A percentile compares a stretch with the other conserved stretches of the same genome.
Conservation (phyloP, 2,797 vertebrate genomes). For the Sylvilagus floridanus region DNA sequence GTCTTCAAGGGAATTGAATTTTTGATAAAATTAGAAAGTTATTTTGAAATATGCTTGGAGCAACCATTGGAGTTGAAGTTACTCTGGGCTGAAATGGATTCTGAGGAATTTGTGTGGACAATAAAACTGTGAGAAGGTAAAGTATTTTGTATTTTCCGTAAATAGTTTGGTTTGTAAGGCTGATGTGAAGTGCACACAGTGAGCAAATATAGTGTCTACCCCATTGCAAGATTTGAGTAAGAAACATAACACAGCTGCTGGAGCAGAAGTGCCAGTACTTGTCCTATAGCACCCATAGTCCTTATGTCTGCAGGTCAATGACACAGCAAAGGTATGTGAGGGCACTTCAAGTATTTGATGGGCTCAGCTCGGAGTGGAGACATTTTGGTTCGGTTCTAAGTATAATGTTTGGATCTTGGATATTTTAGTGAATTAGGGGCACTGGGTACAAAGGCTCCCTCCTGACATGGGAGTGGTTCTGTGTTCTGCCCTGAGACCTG, state of each 20-base stretch:
- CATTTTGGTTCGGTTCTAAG: no score
- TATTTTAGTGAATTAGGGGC: not conserved
- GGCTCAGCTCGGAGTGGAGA: not conserved
- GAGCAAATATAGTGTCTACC: not conserved
- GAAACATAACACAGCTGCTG: not conserved
- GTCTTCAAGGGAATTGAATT: constrained; percentile 90
- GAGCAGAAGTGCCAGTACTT: not conserved
- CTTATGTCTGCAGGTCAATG: not conserved
- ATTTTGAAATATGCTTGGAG: constrained; percentile 93
- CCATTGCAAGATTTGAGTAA: not conserved
- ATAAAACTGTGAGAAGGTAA: constrained; percentile 92
- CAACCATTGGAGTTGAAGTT: constrained; percentile 92
- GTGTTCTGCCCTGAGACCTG: not conserved
- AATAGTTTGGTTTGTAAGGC: not conserved
- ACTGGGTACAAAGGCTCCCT: not conserved
- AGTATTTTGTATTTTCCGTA: not conserved
- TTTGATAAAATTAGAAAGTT: constrained; percentile 92
- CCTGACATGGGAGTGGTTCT: not conserved
- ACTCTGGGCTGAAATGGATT: constrained; percentile 90
- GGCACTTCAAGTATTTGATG: not conserved
- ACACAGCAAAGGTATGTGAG: not conserved
- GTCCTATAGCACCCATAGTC: not conserved
- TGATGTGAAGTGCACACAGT: no score
- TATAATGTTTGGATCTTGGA: not conserved
- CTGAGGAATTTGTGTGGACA: constrained; percentile 90